phyloP scores from a whole-genome alignment of 2,797 vertebrate genomes.

The Dermochelys coriacea region DNA sequence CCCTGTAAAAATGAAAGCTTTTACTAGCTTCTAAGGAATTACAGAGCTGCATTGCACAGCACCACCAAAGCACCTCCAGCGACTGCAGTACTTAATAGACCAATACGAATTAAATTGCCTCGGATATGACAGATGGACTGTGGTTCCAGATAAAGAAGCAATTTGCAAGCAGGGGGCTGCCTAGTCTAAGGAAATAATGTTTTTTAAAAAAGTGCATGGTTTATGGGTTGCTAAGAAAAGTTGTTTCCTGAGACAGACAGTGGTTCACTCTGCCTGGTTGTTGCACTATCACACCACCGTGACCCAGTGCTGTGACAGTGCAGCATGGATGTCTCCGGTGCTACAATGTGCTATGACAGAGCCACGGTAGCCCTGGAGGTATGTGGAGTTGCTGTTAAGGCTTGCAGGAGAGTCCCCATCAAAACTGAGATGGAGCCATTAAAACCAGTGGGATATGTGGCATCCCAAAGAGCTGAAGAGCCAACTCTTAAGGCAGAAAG shows the following conservation, averaged over 20 bases:
- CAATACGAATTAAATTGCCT: slow-evolving; percentile 27
- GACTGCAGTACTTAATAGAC: neutral
- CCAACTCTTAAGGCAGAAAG: neutral
- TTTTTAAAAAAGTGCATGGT: fast-evolving
- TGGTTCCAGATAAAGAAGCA: slow-evolving; percentile 19
- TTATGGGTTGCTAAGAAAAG: neutral
- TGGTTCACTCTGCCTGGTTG: neutral
- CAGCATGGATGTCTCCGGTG: neutral
- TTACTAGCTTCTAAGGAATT: neutral
- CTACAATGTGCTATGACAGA: neutral
- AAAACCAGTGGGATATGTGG: neutral
- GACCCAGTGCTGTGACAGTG: neutral
- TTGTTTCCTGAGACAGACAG: neutral
- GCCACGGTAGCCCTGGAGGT: neutral
- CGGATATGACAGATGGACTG: slow-evolving; percentile 3
- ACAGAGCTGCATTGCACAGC: fast-evolving
- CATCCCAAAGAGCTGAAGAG: neutral
- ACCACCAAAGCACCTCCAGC: slow-evolving; percentile 16
- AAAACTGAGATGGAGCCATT: neutral
- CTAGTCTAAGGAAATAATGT: neutral
- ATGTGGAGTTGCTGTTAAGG: neutral
- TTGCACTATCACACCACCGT: neutral
- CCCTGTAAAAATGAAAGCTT: neutral
- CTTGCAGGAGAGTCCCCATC: neutral
- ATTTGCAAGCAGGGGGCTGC: slow-evolving; percentile 28